Percentiles rank a stretch among this genome's conserved stretches.
Evolutionary conservation across 2,113 vertebrate genomes (phyloP).

Genomic region (Sisor rabdophorus): DNA sequence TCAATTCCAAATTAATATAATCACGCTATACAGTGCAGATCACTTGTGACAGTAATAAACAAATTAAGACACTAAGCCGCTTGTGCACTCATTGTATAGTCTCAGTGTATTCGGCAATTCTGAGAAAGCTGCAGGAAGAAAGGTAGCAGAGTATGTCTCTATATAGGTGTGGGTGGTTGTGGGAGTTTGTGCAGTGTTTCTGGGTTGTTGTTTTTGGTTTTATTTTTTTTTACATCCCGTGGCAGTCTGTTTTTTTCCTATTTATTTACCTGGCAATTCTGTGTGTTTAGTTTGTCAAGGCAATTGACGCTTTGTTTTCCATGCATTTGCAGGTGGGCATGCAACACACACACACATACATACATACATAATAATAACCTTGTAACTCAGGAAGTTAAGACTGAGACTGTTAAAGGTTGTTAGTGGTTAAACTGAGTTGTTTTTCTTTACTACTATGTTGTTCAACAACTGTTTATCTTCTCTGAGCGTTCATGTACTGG

Average conservation of each 20-base stretch:
- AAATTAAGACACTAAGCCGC: slow-evolving; percentile 40
- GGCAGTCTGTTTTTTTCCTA: neutral
- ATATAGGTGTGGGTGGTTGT: slow-evolving; percentile 44
- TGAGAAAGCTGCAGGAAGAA: slow-evolving; percentile 69
- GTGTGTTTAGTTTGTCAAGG: neutral
- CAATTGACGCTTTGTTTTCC: neutral
- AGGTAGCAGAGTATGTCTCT: slow-evolving; percentile 48
- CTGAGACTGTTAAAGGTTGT: slow-evolving; percentile 40
- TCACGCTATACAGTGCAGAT: neutral
- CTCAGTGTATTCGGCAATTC: slow-evolving; percentile 62
- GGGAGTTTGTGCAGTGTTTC: slow-evolving; percentile 21
- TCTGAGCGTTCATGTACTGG: slow-evolving; percentile 21
- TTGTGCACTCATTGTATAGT: slow-evolving; percentile 57
- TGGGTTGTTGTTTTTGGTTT: neutral
- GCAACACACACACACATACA: neutral
- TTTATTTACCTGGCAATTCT: neutral
- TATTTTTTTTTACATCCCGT: neutral
- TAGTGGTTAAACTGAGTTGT: slow-evolving; percentile 37
- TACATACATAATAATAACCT: slow-evolving; percentile 1
- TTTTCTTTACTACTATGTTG: slow-evolving; percentile 33
- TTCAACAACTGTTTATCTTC: slow-evolving; percentile 10
- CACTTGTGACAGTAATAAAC: neutral
- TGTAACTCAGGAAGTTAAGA: slow-evolving; percentile 45
- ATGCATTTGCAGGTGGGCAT: slow-evolving; percentile 21
- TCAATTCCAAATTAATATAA: neutral